phyloP scores from a whole-genome alignment of 2,888 invertebrate species.

The Osmoderma eremita region DNA sequence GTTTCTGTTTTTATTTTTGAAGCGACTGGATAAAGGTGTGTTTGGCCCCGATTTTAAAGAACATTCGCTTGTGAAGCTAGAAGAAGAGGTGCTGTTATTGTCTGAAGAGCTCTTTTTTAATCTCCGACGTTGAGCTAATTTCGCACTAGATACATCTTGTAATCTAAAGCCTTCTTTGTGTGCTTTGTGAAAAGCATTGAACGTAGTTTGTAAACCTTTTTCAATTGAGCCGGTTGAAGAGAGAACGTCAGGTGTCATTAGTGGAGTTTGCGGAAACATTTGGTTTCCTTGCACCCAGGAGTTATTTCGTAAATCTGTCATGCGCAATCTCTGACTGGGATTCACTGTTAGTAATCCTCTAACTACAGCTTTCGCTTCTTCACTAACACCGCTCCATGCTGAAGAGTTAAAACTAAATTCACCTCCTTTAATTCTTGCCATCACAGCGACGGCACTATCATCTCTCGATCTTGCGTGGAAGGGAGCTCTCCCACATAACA shows the following conservation, averaged over 20 bases:
- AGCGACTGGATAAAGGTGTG: constrained; percentile 48
- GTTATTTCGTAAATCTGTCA: constrained; percentile 74
- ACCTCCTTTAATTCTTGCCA: constrained; percentile 82
- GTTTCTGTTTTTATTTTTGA: constrained; percentile 43
- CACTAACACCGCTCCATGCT: constrained; percentile 79
- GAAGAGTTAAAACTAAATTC: constrained; percentile 78
- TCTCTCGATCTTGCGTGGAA: constrained; percentile 79
- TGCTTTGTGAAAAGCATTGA: constrained; percentile 75
- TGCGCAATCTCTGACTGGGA: constrained; percentile 75
- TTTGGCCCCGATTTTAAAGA: constrained; percentile 57
- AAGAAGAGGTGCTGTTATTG: constrained; percentile 60
- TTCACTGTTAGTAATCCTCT: constrained; percentile 82
- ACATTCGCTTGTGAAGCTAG: constrained; percentile 61
- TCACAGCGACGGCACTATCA: constrained; percentile 79
- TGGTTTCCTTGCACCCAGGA: constrained; percentile 71
- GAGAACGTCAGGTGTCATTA: constrained; percentile 72
- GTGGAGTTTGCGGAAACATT: constrained; percentile 66
- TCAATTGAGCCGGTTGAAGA: constrained; percentile 65
- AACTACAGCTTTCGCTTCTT: constrained; percentile 79
- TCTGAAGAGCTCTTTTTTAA: constrained; percentile 68
- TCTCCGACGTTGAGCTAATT: constrained; percentile 75
- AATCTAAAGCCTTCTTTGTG: constrained; percentile 78
- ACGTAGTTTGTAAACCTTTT: constrained; percentile 70
- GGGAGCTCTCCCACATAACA: constrained; percentile 86
- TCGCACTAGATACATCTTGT: constrained; percentile 77